Evolutionary conservation across 2,888 invertebrate genomes (phyloP).

Genomic region (Girardia tigrina): DNA sequence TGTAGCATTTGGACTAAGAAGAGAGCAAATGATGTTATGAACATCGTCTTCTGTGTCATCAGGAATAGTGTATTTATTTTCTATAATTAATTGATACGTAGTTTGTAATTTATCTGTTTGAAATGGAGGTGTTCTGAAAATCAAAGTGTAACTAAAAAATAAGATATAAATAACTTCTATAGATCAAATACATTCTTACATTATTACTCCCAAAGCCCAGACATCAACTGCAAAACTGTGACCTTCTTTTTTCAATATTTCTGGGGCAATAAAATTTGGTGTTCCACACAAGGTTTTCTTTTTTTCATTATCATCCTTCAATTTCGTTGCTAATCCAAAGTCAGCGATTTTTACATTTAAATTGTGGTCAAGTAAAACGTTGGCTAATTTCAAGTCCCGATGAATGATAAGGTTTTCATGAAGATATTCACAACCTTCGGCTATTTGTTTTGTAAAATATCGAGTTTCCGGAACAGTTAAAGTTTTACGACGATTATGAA

Average conservation of each 20-base stretch:
- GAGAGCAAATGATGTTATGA: not conserved
- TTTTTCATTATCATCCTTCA: slow-evolving; percentile 72
- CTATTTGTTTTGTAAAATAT: slow-evolving; percentile 84
- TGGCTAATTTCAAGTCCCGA: slow-evolving; percentile 89
- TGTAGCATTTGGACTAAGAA: slow-evolving; percentile 24
- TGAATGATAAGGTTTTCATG: slow-evolving; percentile 85
- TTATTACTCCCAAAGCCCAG: slow-evolving; percentile 94
- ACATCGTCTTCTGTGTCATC: not conserved
- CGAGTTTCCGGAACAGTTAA: slow-evolving; percentile 93
- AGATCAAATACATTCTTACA: too few species aligned
- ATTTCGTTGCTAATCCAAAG: slow-evolving; percentile 84
- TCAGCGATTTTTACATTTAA: slow-evolving; percentile 74
- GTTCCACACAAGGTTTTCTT: slow-evolving; percentile 93
- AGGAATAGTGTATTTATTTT: slow-evolving; percentile 26
- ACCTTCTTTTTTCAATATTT: slow-evolving; percentile 85
- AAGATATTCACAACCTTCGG: slow-evolving; percentile 76
- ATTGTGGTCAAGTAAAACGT: slow-evolving; percentile 71
- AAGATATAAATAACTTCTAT: too few species aligned
- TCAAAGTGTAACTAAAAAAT: slow-evolving; percentile 27
- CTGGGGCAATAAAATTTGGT: slow-evolving; percentile 97
- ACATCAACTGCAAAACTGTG: slow-evolving; percentile 97
- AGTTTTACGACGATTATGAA: slow-evolving; percentile 83
- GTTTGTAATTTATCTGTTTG: slow-evolving; percentile 21
- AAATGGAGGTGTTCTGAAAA: slow-evolving; percentile 31
- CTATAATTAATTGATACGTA: not conserved